Evolutionary conservation across 2,113 vertebrate species (phyloP).

Genomic region (Benitochromis conjunctus): DNA sequence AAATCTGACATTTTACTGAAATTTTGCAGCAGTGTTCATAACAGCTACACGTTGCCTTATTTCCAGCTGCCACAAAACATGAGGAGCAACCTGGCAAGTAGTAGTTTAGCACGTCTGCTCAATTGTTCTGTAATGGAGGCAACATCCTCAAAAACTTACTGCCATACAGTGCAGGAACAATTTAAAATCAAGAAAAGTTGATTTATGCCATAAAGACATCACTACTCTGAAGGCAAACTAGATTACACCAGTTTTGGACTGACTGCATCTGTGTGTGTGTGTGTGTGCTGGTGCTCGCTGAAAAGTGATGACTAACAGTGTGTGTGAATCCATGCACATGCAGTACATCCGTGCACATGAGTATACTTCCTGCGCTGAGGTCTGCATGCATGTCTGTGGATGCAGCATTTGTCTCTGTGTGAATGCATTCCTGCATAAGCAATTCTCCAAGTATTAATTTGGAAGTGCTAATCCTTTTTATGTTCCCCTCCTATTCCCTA

Average conservation of each 20-base stretch:
- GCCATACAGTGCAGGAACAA: neutral
- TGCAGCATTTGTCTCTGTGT: neutral
- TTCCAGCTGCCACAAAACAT: neutral
- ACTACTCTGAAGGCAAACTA: neutral
- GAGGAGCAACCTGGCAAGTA: neutral
- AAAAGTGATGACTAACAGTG: neutral
- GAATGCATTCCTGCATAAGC: conserved; percentile 22
- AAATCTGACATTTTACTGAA: conserved; percentile 21
- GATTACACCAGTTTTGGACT: neutral
- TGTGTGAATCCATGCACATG: neutral
- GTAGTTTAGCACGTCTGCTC: neutral
- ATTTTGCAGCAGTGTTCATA: neutral
- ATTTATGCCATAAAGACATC: neutral
- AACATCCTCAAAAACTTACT: neutral
- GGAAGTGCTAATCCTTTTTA: conserved; percentile 43
- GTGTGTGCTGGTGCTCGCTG: neutral
- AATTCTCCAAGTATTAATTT: conserved; percentile 48
- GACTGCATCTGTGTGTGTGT: neutral
- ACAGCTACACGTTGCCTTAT: conserved; percentile 6
- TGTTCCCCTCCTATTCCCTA: conserved; percentile 32
- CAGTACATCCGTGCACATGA: neutral
- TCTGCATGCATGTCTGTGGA: neutral
- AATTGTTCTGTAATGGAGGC: neutral
- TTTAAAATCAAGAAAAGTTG: neutral
- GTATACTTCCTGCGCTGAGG: neutral